These are phyloP conservation scores for Leucoraja ocellata DNA, from an alignment of 2,797 vertebrate genomes.

Conservation along the genomic window DNA sequence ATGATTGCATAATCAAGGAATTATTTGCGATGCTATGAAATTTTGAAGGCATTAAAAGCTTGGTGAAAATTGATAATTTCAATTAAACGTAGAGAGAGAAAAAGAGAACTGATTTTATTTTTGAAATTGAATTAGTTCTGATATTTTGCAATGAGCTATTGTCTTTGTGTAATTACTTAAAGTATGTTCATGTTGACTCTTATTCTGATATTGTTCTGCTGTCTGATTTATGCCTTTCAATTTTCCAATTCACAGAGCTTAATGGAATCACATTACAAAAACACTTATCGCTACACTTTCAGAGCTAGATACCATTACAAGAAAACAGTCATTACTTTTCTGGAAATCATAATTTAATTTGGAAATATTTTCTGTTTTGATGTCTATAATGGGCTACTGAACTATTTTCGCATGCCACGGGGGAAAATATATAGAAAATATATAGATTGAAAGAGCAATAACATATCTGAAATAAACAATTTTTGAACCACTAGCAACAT, in stretches of 20 bases:
- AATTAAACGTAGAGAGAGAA: neutral
- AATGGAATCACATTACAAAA: slow-evolving; percentile 12
- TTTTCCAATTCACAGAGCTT: neutral
- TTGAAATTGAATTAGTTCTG: neutral
- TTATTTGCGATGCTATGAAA: neutral
- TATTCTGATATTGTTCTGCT: neutral
- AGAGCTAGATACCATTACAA: neutral
- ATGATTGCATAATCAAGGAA: neutral
- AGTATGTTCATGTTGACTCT: neutral
- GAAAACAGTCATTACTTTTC: neutral
- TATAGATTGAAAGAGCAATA: neutral
- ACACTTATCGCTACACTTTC: neutral
- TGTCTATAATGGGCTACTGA: neutral
- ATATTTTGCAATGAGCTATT: neutral
- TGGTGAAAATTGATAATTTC: neutral
- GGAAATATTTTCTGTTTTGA: neutral
- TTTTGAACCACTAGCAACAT: neutral
- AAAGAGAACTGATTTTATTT: neutral
- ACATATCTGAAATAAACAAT: neutral
- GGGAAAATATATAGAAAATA: neutral
- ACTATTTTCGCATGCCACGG: neutral
- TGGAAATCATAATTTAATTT: slow-evolving; percentile 13
- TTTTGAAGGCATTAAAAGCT: neutral
- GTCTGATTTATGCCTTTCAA: neutral
- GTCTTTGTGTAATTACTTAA: slow-evolving; percentile 10